Evolutionary conservation across 2,888 invertebrate species (phyloP).

Genomic region (Leptinotarsa haldemani): DNA sequence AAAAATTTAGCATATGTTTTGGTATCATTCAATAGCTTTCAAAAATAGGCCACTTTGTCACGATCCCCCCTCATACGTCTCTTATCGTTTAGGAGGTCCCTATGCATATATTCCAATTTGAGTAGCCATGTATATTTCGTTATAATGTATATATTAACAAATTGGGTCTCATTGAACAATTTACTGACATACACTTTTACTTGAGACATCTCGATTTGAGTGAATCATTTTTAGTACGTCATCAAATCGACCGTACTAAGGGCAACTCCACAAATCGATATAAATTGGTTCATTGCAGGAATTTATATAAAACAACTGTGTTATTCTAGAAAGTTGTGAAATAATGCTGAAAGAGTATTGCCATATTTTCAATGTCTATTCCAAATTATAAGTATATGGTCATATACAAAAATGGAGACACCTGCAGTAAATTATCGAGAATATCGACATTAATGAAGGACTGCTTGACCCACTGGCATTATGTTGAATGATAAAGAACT

Average conservation of each 20-base stretch:
- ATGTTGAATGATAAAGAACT: background rate
- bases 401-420: background rate
- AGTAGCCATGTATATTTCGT: too few species aligned
- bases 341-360: constrained; percentile 18
- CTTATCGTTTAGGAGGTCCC: too few species aligned
- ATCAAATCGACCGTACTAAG: background rate
- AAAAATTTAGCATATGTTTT: too few species aligned
- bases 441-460: background rate
- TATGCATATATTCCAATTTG: too few species aligned
- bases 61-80: too few species aligned
- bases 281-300: constrained; percentile 9
- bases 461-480: background rate
- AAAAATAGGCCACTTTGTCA: too few species aligned
- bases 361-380: constrained; percentile 21
- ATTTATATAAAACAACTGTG: constrained; percentile 18
- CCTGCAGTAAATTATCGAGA: constrained; percentile 9
- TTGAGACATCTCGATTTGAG: too few species aligned
- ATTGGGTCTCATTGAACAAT: too few species aligned
- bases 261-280: constrained; percentile 4
- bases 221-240: background rate
- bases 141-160: too few species aligned
- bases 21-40: too few species aligned
- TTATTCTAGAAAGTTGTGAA: constrained; percentile 22
- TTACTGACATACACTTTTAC: too few species aligned
- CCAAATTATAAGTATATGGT: constrained; percentile 3